Conservation (phyloP, 2,113 vertebrate species). For the Maylandia zebra region DNA sequence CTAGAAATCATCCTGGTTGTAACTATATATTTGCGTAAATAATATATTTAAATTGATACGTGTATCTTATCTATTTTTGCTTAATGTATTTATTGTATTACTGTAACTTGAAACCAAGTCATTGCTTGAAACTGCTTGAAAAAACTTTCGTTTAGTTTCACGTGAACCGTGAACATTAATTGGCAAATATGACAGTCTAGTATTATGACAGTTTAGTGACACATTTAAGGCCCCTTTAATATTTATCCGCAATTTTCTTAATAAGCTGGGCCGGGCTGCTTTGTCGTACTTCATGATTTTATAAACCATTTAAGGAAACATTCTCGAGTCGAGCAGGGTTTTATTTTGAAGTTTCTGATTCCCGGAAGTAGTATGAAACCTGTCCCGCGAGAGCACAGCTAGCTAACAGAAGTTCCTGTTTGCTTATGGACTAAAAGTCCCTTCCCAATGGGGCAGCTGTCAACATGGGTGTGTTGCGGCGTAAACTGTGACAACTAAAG, state of each 20-base stretch:
- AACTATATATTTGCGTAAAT: not conserved
- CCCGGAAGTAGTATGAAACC: conserved; percentile 1
- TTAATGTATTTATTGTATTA: not conserved
- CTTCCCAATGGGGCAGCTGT: not conserved
- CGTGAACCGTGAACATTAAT: not conserved
- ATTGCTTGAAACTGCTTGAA: not conserved
- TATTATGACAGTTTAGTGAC: not conserved
- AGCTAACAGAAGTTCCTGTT: conserved; percentile 1
- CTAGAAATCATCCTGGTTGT: not conserved
- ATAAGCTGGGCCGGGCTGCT: not conserved
- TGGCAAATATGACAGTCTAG: not conserved
- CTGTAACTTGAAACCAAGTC: not conserved
- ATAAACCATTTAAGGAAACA: not conserved
- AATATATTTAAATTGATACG: not conserved
- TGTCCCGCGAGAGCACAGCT: not conserved
- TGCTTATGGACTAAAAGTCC: not conserved
- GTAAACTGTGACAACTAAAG: conserved; percentile 33
- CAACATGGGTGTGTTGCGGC: conserved; percentile 16
- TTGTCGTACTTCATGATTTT: not conserved
- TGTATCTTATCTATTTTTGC: not conserved
- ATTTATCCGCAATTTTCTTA: not conserved
- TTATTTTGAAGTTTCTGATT: not conserved
- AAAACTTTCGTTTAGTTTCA: not conserved
- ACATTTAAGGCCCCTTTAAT: not conserved
- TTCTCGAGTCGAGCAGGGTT: not conserved